A percentile compares a stretch with the other conserved stretches of the same genome.
phyloP scores from a whole-genome alignment of 1,140 invertebrate genomes.

The Brachionus rotundiformis region DNA sequence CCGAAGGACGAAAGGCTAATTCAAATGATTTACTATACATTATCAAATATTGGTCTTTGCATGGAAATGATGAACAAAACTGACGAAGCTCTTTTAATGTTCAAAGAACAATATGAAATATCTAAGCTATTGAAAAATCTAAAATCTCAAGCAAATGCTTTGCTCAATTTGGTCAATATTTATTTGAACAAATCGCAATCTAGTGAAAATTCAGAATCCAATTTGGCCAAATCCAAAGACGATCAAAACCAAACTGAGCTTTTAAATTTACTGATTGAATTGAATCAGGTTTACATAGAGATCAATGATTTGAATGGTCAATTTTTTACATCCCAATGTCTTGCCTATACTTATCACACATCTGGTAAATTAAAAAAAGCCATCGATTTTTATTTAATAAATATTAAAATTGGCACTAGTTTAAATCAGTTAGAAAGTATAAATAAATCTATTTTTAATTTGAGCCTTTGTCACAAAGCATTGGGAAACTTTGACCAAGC shows the following conservation, averaged over 20 bases:
- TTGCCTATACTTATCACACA: constrained; percentile 30
- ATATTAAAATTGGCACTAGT: neutral
- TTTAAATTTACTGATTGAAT: neutral
- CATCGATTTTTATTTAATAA: constrained; percentile 26
- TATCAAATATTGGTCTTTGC: constrained; percentile 49
- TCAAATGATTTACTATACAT: constrained; percentile 50
- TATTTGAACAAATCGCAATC: neutral
- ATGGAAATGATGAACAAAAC: constrained; percentile 47
- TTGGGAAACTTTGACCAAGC: constrained; percentile 7
- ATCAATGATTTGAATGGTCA: constrained; percentile 40
- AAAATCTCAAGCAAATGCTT: constrained; percentile 38
- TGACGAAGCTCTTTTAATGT: constrained; percentile 49
- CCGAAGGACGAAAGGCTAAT: constrained; percentile 41
- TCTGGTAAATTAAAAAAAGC: constrained; percentile 28
- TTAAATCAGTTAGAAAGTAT: neutral
- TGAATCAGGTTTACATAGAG: constrained; percentile 17
- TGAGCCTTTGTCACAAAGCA: constrained; percentile 1
- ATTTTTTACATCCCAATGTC: constrained; percentile 46
- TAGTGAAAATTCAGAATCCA: neutral
- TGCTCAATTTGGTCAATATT: constrained; percentile 48
- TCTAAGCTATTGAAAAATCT: constrained; percentile 29
- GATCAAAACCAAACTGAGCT: neutral
- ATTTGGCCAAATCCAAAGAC: neutral
- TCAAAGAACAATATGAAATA: constrained; percentile 48
- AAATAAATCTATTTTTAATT: constrained; percentile 22